A percentile compares a stretch with the other conserved stretches of the same genome.
Evolutionary conservation across 1,140 invertebrate species (phyloP).

Genomic region (Diachasmimorpha longicaudata): DNA sequence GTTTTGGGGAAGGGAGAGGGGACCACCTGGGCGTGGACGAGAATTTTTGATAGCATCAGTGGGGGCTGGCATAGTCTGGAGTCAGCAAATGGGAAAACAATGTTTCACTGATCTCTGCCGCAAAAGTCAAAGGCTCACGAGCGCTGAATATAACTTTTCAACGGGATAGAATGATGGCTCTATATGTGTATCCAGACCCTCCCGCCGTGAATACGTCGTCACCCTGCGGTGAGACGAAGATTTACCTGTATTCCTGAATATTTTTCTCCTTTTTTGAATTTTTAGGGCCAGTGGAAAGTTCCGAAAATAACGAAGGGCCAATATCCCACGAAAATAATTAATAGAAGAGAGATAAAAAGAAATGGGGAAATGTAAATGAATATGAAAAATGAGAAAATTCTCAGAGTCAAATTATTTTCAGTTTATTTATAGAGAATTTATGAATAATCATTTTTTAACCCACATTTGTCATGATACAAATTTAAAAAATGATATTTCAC

Average conservation of each 20-base stretch:
- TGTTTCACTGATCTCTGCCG: conserved; percentile 1
- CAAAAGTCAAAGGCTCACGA: not conserved
- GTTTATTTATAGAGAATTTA: too few relatives aligned
- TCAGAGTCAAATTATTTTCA: too few relatives aligned
- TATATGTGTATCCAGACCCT: conserved; percentile 45
- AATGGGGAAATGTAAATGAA: too few relatives aligned
- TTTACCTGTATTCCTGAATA: conserved; percentile 47
- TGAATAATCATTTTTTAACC: too few relatives aligned
- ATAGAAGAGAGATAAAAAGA: too few relatives aligned
- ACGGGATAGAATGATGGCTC: conserved; percentile 48
- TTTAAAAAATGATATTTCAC: too few relatives aligned
- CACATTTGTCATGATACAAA: too few relatives aligned
- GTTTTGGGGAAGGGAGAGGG: not conserved
- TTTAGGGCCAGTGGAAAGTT: not conserved
- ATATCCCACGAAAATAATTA: not conserved
- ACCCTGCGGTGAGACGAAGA: conserved; percentile 51
- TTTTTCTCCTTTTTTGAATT: conserved; percentile 1
- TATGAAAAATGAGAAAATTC: too few relatives aligned
- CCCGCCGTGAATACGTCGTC: conserved; percentile 55
- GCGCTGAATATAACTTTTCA: conserved; percentile 32
- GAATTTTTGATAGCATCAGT: not conserved
- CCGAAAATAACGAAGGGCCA: not conserved
- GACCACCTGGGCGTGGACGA: conserved; percentile 5
- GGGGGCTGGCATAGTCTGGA: not conserved
- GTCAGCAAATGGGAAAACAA: conserved; percentile 13